phyloP scores from a whole-genome alignment of 1,140 invertebrate genomes.

The Ericerus pela region DNA sequence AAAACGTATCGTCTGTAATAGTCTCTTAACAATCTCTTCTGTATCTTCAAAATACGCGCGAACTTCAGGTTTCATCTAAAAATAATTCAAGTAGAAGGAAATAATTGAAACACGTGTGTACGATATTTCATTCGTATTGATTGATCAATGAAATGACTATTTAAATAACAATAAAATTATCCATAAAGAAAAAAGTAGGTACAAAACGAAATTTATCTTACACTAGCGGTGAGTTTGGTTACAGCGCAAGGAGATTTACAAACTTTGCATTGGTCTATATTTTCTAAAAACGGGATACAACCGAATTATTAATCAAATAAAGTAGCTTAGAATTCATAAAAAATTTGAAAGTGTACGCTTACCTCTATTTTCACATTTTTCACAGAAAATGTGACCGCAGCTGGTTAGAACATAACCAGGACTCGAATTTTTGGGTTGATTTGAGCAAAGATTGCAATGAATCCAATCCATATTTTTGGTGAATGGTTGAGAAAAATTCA shows the following conservation, averaged over 20 bases:
- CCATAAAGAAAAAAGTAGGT: not conserved
- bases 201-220: not conserved
- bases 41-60: not conserved
- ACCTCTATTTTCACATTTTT: not conserved
- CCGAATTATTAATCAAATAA: not conserved
- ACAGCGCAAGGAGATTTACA: not conserved
- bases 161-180: not conserved
- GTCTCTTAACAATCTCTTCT: not conserved
- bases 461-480: constrained; percentile 7
- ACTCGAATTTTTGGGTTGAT: not conserved
- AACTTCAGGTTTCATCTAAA: not conserved
- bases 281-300: not conserved
- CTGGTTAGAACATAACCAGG: not conserved
- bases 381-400: constrained; percentile 1
- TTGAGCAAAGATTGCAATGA: not conserved
- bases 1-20: not conserved
- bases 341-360: not conserved
- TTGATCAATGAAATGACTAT: not conserved
- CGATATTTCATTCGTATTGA: not conserved
- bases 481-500: too few species aligned
- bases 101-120: not conserved
- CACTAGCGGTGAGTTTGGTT: not conserved
- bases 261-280: not conserved
- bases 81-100: not conserved
- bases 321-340: not conserved